A percentile compares a stretch with the other conserved stretches of the same genome.
These are phyloP conservation scores for Drosophila kohkoa DNA, from an alignment of 1,140 invertebrate genomes.

Conservation along the genomic window DNA sequence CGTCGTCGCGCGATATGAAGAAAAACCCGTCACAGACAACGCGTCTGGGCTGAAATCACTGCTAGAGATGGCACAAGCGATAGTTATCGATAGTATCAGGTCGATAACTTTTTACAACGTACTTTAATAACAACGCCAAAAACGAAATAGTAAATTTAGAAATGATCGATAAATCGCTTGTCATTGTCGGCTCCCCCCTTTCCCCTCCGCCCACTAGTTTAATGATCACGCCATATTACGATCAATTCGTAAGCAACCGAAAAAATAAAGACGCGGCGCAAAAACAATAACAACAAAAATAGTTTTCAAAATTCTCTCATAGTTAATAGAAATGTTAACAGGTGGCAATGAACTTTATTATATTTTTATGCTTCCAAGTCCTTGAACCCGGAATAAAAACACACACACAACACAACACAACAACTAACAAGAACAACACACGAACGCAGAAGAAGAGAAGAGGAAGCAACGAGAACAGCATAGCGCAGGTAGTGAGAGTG, in stretches of 20 bases:
- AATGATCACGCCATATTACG: slow-evolving; percentile 48
- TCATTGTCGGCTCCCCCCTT: not conserved
- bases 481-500: slow-evolving; percentile 6
- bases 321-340: slow-evolving; percentile 72
- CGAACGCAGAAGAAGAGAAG: slow-evolving; percentile 7
- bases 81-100: not conserved
- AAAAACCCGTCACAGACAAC: slow-evolving; percentile 45
- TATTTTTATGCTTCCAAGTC: slow-evolving; percentile 72
- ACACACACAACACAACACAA: slow-evolving; percentile 12
- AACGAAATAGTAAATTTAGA: not conserved
- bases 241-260: not conserved
- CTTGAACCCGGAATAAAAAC: slow-evolving; percentile 72
- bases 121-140: not conserved
- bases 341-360: slow-evolving; percentile 80
- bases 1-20: not conserved
- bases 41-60: slow-evolving; percentile 21
- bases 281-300: slow-evolving; percentile 23
- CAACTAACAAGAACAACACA: slow-evolving; percentile 17
- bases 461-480: slow-evolving; percentile 13
- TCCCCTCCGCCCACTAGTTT: not conserved
- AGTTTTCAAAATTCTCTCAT: slow-evolving; percentile 48
- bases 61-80: not conserved
- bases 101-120: not conserved
- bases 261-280: not conserved
- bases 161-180: slow-evolving; percentile 1